phyloP scores from a whole-genome alignment of 2,797 vertebrate genomes.

The Pipistrellus pipistrellus region DNA sequence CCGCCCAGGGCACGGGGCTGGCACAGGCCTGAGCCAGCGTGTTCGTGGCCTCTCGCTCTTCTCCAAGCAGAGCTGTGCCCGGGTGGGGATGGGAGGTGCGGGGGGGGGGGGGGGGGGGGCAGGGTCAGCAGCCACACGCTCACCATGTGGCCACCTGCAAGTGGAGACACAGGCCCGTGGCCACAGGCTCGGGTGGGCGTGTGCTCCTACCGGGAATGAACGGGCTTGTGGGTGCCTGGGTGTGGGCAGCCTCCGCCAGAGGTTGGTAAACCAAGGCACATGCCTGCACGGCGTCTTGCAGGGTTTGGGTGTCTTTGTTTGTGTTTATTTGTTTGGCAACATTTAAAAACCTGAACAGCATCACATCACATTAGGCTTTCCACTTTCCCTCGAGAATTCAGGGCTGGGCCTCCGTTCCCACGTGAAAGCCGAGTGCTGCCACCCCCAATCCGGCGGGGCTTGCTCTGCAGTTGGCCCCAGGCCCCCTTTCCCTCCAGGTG shows the following conservation, averaged over 20 bases:
- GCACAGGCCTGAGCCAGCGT: neutral
- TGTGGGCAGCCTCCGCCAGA: accelerated
- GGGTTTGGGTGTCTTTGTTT: neutral
- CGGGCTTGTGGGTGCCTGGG: accelerated
- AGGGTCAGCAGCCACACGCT: accelerated
- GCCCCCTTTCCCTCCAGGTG: accelerated
- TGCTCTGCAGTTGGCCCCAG: neutral
- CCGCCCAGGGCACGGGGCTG: accelerated
- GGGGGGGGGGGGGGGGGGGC: neutral
- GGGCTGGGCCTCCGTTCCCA: neutral
- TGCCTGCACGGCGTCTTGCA: neutral
- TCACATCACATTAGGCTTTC: neutral
- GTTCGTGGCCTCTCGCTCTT: neutral
- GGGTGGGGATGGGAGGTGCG: neutral
- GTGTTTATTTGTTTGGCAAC: neutral
- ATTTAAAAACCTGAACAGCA: neutral
- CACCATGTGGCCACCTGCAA: accelerated
- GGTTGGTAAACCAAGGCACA: neutral
- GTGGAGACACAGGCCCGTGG: accelerated
- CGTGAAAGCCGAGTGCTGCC: neutral
- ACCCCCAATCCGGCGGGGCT: accelerated
- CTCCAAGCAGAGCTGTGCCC: neutral
- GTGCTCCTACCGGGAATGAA: neutral
- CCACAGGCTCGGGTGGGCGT: accelerated
- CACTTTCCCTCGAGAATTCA: neutral